Base-by-base conservation (phyloP, 2,888 invertebrate species). In the Tetrapedia diversipes region DNA sequence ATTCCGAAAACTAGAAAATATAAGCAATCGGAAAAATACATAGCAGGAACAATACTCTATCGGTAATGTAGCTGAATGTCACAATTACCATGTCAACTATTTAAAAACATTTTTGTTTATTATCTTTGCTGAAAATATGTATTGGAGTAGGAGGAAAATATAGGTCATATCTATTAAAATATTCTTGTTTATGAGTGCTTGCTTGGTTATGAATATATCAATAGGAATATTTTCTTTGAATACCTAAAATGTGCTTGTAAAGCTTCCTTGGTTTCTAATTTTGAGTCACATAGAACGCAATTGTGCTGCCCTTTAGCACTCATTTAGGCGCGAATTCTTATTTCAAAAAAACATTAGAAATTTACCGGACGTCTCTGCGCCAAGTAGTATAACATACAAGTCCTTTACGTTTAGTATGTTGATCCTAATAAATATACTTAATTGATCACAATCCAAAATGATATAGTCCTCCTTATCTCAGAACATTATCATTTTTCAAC, bases 181-280 rank as follows among this genome's bases (percentile, higher is more conserved):
- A 27, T 34, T 7, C 6, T n/a, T 51, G 22, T 56, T 65, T 65
- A 49, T 59, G 22, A 24, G 37, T 34, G 27, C n/a, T 53, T 29
- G 22, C 37, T 71, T 67, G 71, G 63, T 81, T 78, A 76, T 67
- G 47, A 56, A 45, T 49, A 67, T 22, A 49, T 53, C 27, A 49
- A 63, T 53, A 63, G 37, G 19, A 70, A 59, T 43, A 51, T 27
- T 49, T 65, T 57, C 47, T 51, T 47, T 65, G 29, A 60, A 85
- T 92, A 94, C 94, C 94, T 94, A 89, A 94, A 95, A 91, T 95
- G 95, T 81, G 93, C 93, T 88, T 94, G 94, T 77, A 95, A 90
- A 63, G 93, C 93, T 89, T 94, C 94, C 88, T 94, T 94, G 78
- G 92, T 92, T 65, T 92, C 92, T 81, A 94, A 93, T 77, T 91